Evolutionary conservation across 2,113 vertebrate genomes (phyloP).

Genomic region (Montifringilla adamsi): DNA sequence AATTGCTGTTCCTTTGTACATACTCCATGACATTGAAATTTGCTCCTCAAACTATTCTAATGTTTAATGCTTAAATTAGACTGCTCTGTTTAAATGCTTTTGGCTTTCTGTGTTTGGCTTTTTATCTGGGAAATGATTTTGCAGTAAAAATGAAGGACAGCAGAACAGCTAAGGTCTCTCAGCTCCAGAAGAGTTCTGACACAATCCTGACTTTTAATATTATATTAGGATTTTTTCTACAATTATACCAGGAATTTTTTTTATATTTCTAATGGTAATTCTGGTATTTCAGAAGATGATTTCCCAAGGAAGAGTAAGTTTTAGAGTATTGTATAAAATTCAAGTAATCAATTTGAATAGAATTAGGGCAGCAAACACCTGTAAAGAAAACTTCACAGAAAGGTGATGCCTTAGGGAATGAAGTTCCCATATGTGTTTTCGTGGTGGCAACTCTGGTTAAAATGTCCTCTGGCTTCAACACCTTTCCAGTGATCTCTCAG

Average conservation of each 20-base stretch:
- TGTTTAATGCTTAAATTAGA: background rate
- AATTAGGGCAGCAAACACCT: background rate
- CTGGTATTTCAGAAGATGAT: background rate
- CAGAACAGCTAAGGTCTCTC: background rate
- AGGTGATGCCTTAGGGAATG: background rate
- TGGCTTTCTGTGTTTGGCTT: background rate
- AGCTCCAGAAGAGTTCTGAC: background rate
- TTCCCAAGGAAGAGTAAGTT: background rate
- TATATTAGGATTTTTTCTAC: background rate
- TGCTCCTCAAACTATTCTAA: background rate
- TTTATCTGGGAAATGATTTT: background rate
- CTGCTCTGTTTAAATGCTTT: background rate
- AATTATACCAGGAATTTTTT: background rate
- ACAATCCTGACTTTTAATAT: background rate
- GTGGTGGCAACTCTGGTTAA: background rate
- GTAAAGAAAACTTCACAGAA: background rate
- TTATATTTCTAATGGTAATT: background rate
- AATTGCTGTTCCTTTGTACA: background rate
- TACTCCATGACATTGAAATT: background rate
- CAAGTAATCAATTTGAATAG: background rate
- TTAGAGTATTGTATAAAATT: background rate
- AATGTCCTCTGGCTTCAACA: background rate
- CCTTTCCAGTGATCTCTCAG: background rate
- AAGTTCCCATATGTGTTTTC: background rate
- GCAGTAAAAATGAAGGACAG: background rate